Evolutionary conservation across 2,888 invertebrate species (phyloP).

Genomic region (Zygothrica quintamaculata): DNA sequence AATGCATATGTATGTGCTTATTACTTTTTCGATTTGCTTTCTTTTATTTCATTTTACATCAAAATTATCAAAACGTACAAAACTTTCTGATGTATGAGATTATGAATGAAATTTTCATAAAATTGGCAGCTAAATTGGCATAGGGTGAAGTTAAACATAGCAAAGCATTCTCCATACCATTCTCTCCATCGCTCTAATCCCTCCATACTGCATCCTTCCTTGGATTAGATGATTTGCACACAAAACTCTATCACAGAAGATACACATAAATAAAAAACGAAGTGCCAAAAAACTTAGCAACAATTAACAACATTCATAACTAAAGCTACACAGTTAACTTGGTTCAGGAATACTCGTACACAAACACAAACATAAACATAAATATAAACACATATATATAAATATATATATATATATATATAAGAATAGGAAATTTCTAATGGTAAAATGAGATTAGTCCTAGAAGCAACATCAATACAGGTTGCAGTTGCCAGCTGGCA

Average conservation of each 20-base stretch:
- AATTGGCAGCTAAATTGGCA: slow-evolving; percentile 62
- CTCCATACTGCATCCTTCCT: slow-evolving; percentile 1
- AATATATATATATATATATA: not conserved
- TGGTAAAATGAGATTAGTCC: slow-evolving; percentile 47
- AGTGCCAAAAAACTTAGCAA: slow-evolving; percentile 41
- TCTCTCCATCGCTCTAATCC: not conserved
- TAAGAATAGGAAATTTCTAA: slow-evolving; percentile 30
- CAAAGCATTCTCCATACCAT: slow-evolving; percentile 31
- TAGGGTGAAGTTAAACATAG: slow-evolving; percentile 33
- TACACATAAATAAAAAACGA: slow-evolving; percentile 42
- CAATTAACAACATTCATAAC: slow-evolving; percentile 50
- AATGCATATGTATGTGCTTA: slow-evolving; percentile 62
- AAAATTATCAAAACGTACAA: slow-evolving; percentile 34
- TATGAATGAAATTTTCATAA: slow-evolving; percentile 30
- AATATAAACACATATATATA: not conserved
- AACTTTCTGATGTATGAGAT: slow-evolving; percentile 10
- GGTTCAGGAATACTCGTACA: slow-evolving; percentile 2
- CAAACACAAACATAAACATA: not conserved
- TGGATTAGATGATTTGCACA: slow-evolving; percentile 64
- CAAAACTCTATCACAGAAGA: slow-evolving; percentile 73
- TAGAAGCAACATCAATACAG: slow-evolving; percentile 19
- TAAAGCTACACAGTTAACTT: slow-evolving; percentile 36
- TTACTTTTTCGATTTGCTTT: slow-evolving; percentile 30
- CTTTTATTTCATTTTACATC: too few species aligned
- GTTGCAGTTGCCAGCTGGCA: slow-evolving; percentile 39